These are phyloP conservation scores for Callipepla squamata DNA, from an alignment of 2,113 vertebrate genomes.

Conservation along the genomic window DNA sequence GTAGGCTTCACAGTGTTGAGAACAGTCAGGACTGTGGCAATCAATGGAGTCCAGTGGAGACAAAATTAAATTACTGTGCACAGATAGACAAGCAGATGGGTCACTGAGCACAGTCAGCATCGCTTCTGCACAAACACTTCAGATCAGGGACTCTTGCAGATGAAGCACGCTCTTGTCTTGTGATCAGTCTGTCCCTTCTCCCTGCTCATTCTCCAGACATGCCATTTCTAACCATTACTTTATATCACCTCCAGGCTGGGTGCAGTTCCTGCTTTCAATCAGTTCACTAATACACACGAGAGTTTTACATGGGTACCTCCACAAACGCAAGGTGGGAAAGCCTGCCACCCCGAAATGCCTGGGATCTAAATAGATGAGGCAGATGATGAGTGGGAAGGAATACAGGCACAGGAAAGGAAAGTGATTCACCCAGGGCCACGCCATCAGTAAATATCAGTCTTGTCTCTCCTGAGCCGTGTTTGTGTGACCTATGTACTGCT, in stretches of 20 bases:
- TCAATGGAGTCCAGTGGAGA: constrained; percentile 21
- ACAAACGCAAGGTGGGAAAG: background rate
- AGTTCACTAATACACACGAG: background rate
- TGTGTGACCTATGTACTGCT: background rate
- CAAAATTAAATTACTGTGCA: background rate
- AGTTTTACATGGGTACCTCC: background rate
- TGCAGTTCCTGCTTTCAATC: background rate
- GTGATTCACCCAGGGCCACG: constrained; percentile 37
- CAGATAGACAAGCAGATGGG: constrained; percentile 16
- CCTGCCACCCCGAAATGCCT: background rate
- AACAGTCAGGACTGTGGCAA: background rate
- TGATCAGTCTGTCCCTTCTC: background rate
- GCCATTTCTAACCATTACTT: background rate
- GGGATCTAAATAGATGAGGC: constrained; percentile 28
- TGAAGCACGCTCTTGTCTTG: background rate
- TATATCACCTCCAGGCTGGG: background rate
- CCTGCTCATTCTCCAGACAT: constrained; percentile 9
- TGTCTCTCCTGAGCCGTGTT: background rate
- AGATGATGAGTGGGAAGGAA: constrained; percentile 60
- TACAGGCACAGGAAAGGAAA: constrained; percentile 7
- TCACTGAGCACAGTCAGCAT: background rate
- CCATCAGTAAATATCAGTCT: constrained; percentile 55
- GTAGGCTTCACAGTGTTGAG: constrained; percentile 19
- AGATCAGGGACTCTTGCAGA: background rate
- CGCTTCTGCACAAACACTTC: background rate